Conservation (phyloP, 1,140 invertebrate species). For the Nomia melanderi region DNA sequence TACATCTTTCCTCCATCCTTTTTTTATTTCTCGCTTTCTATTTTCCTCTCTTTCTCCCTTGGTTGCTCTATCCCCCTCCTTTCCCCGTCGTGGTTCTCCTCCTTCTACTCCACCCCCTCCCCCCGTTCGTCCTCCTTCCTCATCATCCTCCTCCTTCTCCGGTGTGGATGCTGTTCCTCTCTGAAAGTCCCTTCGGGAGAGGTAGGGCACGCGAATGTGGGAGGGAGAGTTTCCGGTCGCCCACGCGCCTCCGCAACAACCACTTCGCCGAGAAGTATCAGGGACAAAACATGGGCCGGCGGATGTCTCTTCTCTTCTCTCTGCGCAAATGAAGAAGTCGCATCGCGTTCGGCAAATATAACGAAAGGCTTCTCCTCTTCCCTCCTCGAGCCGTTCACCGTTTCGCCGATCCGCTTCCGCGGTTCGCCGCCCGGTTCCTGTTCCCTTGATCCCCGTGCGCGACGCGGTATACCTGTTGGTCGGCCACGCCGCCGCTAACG, state of each 20-base stretch:
- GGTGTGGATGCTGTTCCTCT: slow-evolving; percentile 45
- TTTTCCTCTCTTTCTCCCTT: slow-evolving; percentile 35
- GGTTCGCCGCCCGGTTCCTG: too few relatives aligned
- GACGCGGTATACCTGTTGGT: too few relatives aligned
- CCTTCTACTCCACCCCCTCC: background rate
- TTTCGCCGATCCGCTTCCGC: background rate
- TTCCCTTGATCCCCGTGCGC: background rate
- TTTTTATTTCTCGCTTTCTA: slow-evolving; percentile 25
- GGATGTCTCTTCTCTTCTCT: slow-evolving; percentile 60
- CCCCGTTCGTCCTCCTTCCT: background rate
- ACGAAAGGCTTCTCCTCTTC: slow-evolving; percentile 8
- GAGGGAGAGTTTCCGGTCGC: slow-evolving; percentile 78
- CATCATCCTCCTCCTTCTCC: background rate
- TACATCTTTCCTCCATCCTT: slow-evolving; percentile 1
- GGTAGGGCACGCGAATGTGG: slow-evolving; percentile 73
- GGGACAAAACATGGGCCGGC: slow-evolving; percentile 63
- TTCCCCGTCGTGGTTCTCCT: background rate
- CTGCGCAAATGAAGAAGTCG: slow-evolving; percentile 58
- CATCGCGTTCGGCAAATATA: slow-evolving; percentile 46
- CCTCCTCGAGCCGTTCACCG: too few relatives aligned
- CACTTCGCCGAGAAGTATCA: slow-evolving; percentile 68
- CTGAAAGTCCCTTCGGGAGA: slow-evolving; percentile 60
- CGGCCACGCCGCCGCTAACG: too few relatives aligned
- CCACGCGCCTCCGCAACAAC: slow-evolving; percentile 70
- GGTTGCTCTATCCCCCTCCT: slow-evolving; percentile 1